These are phyloP conservation scores for Thymelicus sylvestris DNA, from an alignment of 2,888 invertebrate species.

Conservation along the genomic window DNA sequence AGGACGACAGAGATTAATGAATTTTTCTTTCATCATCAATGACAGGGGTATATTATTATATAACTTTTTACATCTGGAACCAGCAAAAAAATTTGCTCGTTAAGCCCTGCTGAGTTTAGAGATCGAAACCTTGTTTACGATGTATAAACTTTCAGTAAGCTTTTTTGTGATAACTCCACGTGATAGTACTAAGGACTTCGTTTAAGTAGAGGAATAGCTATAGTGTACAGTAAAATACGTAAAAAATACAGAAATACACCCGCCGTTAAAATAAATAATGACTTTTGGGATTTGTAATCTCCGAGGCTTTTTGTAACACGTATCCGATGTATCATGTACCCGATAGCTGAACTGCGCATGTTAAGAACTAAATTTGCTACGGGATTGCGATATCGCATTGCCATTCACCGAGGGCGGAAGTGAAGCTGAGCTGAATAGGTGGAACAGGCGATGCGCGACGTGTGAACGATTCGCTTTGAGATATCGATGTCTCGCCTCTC, in stretches of 20 bases:
- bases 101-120: not conserved
- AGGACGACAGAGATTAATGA: constrained; percentile 25
- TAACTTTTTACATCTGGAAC: not conserved
- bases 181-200: too few relatives aligned
- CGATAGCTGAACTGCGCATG: constrained; percentile 1
- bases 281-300: too few relatives aligned
- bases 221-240: too few relatives aligned
- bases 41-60: not conserved
- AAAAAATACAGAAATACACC: too few relatives aligned
- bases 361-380: constrained; percentile 2
- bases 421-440: constrained; percentile 15
- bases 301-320: too few relatives aligned
- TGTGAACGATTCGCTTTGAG: constrained; percentile 25
- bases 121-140: too few relatives aligned
- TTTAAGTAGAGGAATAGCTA: too few relatives aligned
- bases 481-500: constrained; percentile 5
- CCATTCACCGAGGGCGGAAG: not conserved
- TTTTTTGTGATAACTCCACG: too few relatives aligned
- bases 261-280: too few relatives aligned
- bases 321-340: not conserved
- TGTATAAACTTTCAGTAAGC: too few relatives aligned
- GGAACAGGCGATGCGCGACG: constrained; percentile 19
- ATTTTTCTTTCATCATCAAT: constrained; percentile 13
- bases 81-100: constrained; percentile 17
- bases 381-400: constrained; percentile 20